Conservation (phyloP, 1,140 invertebrate genomes). For the Mesaphorura yosii region DNA sequence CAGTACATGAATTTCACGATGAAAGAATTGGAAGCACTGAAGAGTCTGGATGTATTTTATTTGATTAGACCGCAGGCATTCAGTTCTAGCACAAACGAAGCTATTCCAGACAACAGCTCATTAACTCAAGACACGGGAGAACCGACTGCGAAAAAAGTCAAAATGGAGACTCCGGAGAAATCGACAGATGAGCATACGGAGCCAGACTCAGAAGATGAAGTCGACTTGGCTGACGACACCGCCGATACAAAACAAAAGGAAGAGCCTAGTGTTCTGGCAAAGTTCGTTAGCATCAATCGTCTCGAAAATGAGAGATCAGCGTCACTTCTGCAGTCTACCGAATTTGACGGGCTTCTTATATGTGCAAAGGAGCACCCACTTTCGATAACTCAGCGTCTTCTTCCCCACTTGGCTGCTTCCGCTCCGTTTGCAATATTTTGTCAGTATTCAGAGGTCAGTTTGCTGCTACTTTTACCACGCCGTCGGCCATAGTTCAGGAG, state of each 20-base stretch:
- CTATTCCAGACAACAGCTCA: neutral
- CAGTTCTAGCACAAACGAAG: neutral
- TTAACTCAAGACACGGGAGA: neutral
- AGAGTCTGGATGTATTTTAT: conserved; percentile 25
- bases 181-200: conserved; percentile 4
- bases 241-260: neutral
- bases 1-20: conserved; percentile 45
- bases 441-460: conserved; percentile 51
- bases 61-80: conserved; percentile 1
- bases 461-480: neutral
- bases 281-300: conserved; percentile 8
- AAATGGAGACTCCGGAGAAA: conserved; percentile 7
- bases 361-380: conserved; percentile 71
- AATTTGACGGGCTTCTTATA: conserved; percentile 68
- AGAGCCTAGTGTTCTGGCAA: neutral
- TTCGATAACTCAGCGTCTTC: conserved; percentile 58
- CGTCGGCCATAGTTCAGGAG: neutral
- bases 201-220: neutral
- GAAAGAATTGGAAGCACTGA: conserved; percentile 28
- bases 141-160: conserved; percentile 11
- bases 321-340: conserved; percentile 33
- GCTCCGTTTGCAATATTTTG: conserved; percentile 75
- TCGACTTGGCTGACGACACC: neutral
- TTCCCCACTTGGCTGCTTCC: conserved; percentile 61
- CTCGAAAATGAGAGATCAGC: conserved; percentile 27